Conservation (phyloP, 1,140 invertebrate genomes). For the Drosophila chauvacae region DNA sequence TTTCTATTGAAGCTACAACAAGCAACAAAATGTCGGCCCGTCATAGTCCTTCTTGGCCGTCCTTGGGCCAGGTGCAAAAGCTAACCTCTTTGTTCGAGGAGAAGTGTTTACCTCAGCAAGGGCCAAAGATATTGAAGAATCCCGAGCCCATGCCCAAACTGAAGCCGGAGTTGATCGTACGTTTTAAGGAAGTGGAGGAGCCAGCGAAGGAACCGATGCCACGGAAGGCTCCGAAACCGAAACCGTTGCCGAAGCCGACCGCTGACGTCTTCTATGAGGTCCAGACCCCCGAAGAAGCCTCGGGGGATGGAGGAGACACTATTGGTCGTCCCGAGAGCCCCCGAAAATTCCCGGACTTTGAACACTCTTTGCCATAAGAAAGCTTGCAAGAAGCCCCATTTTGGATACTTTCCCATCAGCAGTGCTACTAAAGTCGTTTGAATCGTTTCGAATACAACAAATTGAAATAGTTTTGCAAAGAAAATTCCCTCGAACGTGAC, state of each 20-base stretch:
- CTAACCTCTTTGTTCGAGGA: background rate
- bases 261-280: background rate
- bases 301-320: background rate
- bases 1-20: too few relatives aligned
- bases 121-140: background rate
- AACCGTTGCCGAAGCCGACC: background rate
- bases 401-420: too few relatives aligned
- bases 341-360: too few relatives aligned
- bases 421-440: too few relatives aligned
- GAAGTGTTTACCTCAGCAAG: background rate
- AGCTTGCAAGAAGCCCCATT: too few relatives aligned
- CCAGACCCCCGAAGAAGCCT: too few relatives aligned
- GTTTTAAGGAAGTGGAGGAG: background rate
- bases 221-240: background rate
- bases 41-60: background rate
- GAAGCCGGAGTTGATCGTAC: accelerated
- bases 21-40: background rate
- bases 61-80: background rate
- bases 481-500: too few relatives aligned
- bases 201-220: background rate
- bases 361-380: too few relatives aligned
- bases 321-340: background rate
- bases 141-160: background rate
- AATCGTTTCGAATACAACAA: too few relatives aligned
- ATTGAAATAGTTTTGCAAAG: too few relatives aligned